Conservation (phyloP, 2,113 vertebrate genomes). For the Danionella cerebrum region DNA sequence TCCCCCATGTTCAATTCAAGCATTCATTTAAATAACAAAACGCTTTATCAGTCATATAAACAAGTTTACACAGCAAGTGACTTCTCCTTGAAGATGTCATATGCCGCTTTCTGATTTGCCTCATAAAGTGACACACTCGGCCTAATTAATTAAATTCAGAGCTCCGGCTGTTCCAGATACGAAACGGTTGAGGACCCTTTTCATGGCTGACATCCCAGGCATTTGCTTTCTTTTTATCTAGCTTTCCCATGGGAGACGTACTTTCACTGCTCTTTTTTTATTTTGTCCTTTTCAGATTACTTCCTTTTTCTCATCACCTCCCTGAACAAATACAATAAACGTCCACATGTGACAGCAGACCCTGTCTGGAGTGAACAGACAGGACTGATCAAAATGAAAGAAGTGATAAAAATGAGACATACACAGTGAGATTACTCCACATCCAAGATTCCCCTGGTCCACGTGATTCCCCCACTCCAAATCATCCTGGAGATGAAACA, state of each 20-base stretch:
- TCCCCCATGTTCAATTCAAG: background rate
- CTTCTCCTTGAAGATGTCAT: background rate
- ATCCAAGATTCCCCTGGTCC: background rate
- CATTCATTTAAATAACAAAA: background rate
- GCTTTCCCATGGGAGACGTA: conserved; percentile 2
- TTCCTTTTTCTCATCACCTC: background rate
- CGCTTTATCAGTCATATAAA: background rate
- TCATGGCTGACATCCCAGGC: conserved; percentile 25
- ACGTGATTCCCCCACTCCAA: background rate
- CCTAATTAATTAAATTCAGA: conserved; percentile 22
- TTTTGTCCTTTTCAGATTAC: background rate
- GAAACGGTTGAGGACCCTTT: background rate
- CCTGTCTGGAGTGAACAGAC: background rate
- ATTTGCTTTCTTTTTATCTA: conserved; percentile 6
- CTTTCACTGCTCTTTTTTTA: background rate
- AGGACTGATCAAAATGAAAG: conserved; percentile 5
- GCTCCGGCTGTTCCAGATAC: background rate
- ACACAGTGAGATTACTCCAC: background rate
- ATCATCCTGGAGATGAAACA: background rate
- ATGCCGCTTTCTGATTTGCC: background rate
- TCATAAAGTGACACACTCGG: background rate
- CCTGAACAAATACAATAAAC: conserved; percentile 13
- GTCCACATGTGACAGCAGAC: conserved; percentile 3
- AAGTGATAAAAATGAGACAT: background rate
- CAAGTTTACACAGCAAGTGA: background rate